phyloP scores from a whole-genome alignment of 2,113 vertebrate species.

The Osmerus mordax region DNA sequence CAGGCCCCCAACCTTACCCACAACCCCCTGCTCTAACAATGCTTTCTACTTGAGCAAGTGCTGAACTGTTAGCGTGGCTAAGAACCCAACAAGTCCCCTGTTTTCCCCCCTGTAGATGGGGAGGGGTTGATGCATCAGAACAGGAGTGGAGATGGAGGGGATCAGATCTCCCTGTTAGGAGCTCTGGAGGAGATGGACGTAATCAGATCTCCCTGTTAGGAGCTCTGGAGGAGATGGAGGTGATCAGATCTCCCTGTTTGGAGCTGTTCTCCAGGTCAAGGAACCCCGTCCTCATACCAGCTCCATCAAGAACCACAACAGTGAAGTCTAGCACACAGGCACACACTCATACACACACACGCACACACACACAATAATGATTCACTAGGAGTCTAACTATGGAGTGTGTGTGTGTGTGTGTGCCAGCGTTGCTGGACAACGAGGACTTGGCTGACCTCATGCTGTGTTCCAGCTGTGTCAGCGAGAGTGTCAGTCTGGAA shows the following conservation, averaged over 20 bases:
- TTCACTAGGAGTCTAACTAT: background rate
- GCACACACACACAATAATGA: slow-evolving; percentile 4
- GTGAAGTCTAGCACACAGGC: background rate
- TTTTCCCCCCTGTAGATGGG: background rate
- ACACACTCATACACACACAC: slow-evolving; percentile 8
- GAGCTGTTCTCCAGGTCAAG: background rate
- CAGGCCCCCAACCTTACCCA: slow-evolving; percentile 8
- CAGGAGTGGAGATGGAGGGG: background rate
- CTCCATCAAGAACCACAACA: background rate
- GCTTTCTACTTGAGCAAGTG: background rate
- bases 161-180: background rate
- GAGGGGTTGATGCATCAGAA: background rate
- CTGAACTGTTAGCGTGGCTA: slow-evolving; percentile 2
- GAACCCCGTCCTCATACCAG: too few relatives aligned
- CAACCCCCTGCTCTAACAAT: slow-evolving; percentile 3
- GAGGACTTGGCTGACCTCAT: background rate
- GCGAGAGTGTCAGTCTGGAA: background rate
- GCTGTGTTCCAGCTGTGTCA: background rate
- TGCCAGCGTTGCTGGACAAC: background rate
- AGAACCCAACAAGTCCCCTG: background rate
- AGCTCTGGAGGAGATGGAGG: background rate
- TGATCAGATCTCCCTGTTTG: background rate
- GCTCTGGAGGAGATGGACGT: too few relatives aligned
- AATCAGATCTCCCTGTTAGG: too few relatives aligned
- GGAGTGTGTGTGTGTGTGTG: background rate